Percentiles rank a stretch among this genome's conserved stretches.
phyloP scores from a whole-genome alignment of 2,113 vertebrate genomes.

The Enhydra lutris region DNA sequence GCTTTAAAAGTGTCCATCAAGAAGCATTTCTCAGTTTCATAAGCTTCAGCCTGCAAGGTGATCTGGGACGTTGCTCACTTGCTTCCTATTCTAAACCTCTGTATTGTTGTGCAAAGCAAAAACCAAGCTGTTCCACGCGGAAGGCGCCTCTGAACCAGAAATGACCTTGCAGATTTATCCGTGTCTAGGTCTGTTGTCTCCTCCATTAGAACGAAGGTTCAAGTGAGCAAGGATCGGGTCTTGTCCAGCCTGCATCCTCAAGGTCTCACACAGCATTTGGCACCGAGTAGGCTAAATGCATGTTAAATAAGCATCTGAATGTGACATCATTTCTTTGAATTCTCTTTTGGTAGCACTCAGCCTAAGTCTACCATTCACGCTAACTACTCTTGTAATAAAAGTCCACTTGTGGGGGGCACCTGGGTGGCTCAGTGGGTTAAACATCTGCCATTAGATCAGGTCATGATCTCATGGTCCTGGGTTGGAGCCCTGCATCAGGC shows the following conservation, averaged over 20 bases:
- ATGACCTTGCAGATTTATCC: background rate
- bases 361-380: background rate
- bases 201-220: background rate
- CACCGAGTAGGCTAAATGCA: background rate
- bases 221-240: background rate
- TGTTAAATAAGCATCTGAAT: background rate
- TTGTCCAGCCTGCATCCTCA: background rate
- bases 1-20: slow-evolving; percentile 61
- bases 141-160: background rate
- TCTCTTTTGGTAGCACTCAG: background rate
- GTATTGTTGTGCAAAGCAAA: background rate
- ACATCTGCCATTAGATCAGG: background rate
- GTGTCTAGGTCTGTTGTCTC: background rate
- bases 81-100: background rate
- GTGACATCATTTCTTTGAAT: background rate
- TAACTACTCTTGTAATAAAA: background rate
- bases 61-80: background rate
- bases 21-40: slow-evolving; percentile 54
- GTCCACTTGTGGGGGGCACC: background rate
- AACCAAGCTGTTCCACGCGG: background rate
- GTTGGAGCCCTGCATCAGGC: background rate
- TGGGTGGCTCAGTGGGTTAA: background rate
- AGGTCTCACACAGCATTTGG: background rate
- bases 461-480: background rate
- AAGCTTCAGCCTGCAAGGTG: background rate